Conservation (phyloP, 2,888 invertebrate genomes). For the Chloroclystis v-ata region DNA sequence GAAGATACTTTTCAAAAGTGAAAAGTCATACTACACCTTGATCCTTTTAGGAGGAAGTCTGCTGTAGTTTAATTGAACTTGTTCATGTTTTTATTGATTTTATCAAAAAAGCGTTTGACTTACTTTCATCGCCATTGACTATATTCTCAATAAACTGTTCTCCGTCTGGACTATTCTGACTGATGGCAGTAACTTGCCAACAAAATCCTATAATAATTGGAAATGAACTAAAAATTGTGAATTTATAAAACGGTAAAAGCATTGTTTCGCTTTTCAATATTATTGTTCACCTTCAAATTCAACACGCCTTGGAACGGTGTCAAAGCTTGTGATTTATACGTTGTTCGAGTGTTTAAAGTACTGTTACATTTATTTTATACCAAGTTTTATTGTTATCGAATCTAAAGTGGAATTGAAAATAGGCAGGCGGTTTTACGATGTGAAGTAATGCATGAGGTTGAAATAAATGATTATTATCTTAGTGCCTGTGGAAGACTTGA, state of each 20-base stretch:
- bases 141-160: constrained; percentile 40
- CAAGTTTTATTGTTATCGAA: constrained; percentile 16
- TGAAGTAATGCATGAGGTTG: too few species aligned
- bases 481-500: too few species aligned
- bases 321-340: constrained; percentile 24
- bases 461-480: too few species aligned
- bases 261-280: constrained; percentile 28
- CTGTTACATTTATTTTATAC: constrained; percentile 17
- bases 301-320: constrained; percentile 21
- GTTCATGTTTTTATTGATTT: too few species aligned
- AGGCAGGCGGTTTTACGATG: background rate
- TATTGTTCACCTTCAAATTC: constrained; percentile 31
- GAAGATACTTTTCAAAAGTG: too few species aligned
- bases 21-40: too few species aligned
- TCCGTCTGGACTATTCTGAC: constrained; percentile 37
- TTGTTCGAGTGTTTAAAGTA: constrained; percentile 10
- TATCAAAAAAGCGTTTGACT: too few species aligned
- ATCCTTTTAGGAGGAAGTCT: too few species aligned
- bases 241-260: constrained; percentile 32
- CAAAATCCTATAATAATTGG: constrained; percentile 31
- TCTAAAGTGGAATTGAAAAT: constrained; percentile 1
- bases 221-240: constrained; percentile 37
- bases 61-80: too few species aligned
- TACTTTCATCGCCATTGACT: constrained; percentile 41
- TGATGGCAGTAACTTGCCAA: constrained; percentile 27